Conservation (phyloP, 2,888 invertebrate genomes). For the Phlogophora meticulosa region DNA sequence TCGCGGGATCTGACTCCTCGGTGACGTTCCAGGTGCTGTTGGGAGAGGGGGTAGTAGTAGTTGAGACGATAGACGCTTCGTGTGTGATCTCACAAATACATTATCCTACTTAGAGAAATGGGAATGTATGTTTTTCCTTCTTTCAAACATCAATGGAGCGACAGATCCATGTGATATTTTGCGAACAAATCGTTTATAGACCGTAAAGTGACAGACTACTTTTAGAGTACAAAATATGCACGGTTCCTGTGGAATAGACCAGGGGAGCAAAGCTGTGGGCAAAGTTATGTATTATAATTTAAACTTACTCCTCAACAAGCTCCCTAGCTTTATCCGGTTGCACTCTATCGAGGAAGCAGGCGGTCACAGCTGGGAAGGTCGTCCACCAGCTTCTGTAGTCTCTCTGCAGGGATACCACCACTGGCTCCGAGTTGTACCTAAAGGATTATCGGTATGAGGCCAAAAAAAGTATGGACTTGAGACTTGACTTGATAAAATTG, state of each 20-base stretch:
- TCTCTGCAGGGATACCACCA: slow-evolving; percentile 86
- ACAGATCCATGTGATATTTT: too few relatives aligned
- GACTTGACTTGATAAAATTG: not conserved
- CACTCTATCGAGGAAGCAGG: slow-evolving; percentile 83
- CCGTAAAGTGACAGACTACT: too few relatives aligned
- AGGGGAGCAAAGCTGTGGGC: too few relatives aligned
- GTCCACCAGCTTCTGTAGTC: slow-evolving; percentile 87
- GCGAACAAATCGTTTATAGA: too few relatives aligned
- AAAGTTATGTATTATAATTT: too few relatives aligned
- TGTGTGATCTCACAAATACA: too few relatives aligned
- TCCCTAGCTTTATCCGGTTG: slow-evolving; percentile 77
- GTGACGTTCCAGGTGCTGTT: slow-evolving; percentile 86
- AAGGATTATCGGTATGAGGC: not conserved
- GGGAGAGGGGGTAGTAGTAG: not conserved
- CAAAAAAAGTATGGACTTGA: not conserved
- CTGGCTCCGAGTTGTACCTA: slow-evolving; percentile 85
- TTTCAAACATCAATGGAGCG: too few relatives aligned
- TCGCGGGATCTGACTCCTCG: slow-evolving; percentile 77
- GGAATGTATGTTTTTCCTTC: too few relatives aligned
- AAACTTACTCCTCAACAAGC: slow-evolving; percentile 70
- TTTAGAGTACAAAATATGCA: too few relatives aligned
- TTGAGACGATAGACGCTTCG: too few relatives aligned
- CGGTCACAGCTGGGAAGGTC: slow-evolving; percentile 87
- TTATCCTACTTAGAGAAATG: too few relatives aligned
- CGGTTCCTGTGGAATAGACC: too few relatives aligned